Percentiles rank a stretch among this genome's conserved stretches.
Conservation (phyloP, 2,113 vertebrate genomes). For the Ailuropoda melanoleuca region DNA sequence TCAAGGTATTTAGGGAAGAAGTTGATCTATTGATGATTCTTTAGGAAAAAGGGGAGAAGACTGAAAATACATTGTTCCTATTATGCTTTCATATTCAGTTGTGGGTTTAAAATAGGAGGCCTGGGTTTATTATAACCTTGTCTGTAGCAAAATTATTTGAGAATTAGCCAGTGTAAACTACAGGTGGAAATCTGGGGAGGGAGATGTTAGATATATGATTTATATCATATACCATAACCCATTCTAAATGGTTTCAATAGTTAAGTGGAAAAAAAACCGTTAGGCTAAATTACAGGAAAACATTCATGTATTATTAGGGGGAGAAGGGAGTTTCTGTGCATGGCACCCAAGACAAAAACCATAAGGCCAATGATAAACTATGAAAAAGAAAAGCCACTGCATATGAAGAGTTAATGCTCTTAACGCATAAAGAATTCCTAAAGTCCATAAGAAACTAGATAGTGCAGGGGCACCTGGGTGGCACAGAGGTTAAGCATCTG, state of each 20-base stretch:
- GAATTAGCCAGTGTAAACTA: neutral
- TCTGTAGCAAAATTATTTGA: neutral
- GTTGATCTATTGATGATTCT: neutral
- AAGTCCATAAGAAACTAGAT: neutral
- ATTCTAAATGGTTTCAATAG: neutral
- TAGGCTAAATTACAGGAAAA: neutral
- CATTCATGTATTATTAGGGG: neutral
- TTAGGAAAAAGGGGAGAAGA: neutral
- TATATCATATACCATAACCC: neutral
- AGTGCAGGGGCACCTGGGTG: too few relatives aligned
- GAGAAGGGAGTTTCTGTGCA: neutral
- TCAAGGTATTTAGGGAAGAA: neutral
- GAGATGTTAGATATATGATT: neutral
- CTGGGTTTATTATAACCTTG: neutral
- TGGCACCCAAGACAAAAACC: neutral
- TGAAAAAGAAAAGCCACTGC: neutral
- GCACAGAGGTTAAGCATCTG: too few relatives aligned
- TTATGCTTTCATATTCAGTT: neutral
- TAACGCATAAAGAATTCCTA: neutral
- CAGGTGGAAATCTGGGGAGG: neutral
- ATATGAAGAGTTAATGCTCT: neutral
- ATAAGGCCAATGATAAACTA: neutral
- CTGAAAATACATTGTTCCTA: slow-evolving; percentile 3
- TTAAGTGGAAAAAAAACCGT: neutral
- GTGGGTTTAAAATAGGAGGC: neutral